Evolutionary conservation across 2,888 invertebrate species (phyloP).

Genomic region (Homarus gammarus): DNA sequence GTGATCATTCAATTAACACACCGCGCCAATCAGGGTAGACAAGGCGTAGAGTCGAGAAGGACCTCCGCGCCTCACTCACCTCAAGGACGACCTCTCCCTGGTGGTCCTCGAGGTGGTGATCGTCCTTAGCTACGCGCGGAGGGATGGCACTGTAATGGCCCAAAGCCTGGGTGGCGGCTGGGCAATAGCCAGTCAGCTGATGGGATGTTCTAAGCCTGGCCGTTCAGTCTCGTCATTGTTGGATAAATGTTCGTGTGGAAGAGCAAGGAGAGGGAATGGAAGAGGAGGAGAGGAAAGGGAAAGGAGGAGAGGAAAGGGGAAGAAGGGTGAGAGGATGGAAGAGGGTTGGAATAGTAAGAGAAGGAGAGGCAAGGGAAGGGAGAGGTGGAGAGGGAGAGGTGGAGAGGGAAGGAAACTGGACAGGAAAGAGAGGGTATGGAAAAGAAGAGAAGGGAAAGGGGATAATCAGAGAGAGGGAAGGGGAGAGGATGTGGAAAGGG

Average conservation of each 20-base stretch:
- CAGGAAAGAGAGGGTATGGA: background rate
- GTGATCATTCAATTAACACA: slow-evolving; percentile 4
- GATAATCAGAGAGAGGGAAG: background rate
- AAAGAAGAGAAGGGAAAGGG: background rate
- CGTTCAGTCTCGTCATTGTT: background rate
- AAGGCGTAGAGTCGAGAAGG: background rate
- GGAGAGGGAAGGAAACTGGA: no score
- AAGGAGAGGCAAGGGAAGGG: no score
- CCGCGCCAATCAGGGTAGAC: background rate
- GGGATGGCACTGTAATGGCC: no score
- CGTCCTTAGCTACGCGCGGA: no score
- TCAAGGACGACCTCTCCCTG: background rate
- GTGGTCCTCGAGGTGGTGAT: background rate
- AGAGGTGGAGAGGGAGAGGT: background rate
- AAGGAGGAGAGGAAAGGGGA: no score
- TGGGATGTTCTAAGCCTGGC: no score
- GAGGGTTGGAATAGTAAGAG: no score
- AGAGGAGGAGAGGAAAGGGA: no score
- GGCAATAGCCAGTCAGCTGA: no score
- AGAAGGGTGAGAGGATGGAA: no score
- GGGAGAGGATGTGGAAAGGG: background rate
- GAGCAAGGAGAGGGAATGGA: no score
- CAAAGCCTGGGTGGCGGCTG: no score
- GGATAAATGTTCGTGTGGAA: background rate
- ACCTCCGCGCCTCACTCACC: background rate